Conservation (phyloP, 2,797 vertebrate species). For the Anomalospiza imberbis region DNA sequence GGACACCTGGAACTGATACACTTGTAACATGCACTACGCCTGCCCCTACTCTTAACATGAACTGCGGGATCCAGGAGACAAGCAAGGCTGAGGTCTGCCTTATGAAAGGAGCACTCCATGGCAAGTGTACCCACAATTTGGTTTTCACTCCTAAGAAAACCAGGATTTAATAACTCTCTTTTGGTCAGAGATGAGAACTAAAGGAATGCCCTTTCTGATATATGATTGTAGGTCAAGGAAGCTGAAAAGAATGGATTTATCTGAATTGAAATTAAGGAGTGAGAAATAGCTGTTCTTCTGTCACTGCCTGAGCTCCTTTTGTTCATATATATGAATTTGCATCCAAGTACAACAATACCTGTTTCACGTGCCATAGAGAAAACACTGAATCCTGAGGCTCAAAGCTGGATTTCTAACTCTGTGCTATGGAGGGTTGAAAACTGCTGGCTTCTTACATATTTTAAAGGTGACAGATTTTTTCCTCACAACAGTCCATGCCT, state of each 20-base stretch:
- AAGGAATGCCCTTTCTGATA: neutral
- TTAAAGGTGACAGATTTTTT: neutral
- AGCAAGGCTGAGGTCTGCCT: neutral
- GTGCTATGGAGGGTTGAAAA: neutral
- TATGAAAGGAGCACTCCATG: neutral
- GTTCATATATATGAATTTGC: neutral
- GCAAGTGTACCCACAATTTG: neutral
- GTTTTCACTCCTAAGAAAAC: neutral
- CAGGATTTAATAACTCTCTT: neutral
- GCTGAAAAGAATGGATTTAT: neutral
- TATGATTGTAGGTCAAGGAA: neutral
- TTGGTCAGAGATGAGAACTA: neutral
- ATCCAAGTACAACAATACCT: neutral
- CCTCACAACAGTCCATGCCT: neutral
- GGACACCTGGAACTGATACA: neutral
- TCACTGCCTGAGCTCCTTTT: neutral
- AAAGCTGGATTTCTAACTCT: neutral
- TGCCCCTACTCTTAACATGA: neutral
- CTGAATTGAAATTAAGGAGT: neutral
- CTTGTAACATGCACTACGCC: neutral
- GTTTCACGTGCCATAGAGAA: neutral
- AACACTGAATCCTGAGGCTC: neutral
- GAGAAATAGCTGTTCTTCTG: neutral
- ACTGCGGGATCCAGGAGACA: neutral
- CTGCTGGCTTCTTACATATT: neutral